Conservation (phyloP, 1,140 invertebrate genomes). For the Pogonus chalceus region DNA sequence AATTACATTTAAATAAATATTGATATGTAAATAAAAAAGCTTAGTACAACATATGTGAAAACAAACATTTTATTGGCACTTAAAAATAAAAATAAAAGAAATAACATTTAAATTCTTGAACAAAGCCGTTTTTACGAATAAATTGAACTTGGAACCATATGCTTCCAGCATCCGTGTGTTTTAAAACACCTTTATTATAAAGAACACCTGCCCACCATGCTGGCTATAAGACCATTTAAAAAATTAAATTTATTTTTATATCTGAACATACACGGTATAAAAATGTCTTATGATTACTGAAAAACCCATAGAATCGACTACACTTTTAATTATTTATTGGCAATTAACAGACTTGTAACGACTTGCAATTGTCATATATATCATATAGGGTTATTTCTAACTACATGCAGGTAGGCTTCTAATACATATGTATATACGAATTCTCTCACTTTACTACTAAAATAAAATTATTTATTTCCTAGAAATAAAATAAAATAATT, state of each 20-base stretch:
- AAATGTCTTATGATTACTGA: not conserved
- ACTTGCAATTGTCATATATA: too few relatives aligned
- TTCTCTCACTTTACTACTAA: too few relatives aligned
- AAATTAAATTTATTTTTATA: not conserved
- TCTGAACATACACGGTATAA: not conserved
- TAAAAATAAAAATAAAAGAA: not conserved
- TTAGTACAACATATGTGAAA: too few relatives aligned
- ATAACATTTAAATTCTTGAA: not conserved
- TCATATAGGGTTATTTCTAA: too few relatives aligned
- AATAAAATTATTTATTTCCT: too few relatives aligned
- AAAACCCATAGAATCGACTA: too few relatives aligned
- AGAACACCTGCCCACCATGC: not conserved
- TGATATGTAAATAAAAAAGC: too few relatives aligned
- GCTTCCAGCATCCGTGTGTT: not conserved
- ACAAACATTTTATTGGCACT: too few relatives aligned
- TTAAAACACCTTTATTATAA: not conserved
- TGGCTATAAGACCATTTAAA: not conserved
- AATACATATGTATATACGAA: too few relatives aligned
- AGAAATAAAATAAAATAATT: too few relatives aligned
- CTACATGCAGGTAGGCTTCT: too few relatives aligned
- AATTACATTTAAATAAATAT: too few relatives aligned
- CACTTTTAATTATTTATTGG: conserved; percentile 1
- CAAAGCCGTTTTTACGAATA: not conserved
- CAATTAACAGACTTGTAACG: not conserved
- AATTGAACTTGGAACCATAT: not conserved